phyloP scores from a whole-genome alignment of 1,140 invertebrate species.

The Vanessa tameamea region DNA sequence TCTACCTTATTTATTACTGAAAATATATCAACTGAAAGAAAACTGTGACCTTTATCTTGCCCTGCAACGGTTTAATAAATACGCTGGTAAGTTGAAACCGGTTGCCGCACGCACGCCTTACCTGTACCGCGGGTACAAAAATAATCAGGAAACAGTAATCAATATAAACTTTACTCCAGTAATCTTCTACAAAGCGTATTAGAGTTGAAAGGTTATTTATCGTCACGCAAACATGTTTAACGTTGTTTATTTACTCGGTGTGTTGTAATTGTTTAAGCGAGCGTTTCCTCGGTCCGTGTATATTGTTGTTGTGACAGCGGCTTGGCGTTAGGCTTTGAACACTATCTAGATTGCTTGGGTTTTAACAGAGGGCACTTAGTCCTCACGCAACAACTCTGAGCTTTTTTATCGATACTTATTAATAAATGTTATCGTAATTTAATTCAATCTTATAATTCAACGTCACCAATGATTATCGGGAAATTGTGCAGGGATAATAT shows the following conservation, averaged over 20 bases:
- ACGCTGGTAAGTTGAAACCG: too few species aligned
- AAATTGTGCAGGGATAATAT: too few species aligned
- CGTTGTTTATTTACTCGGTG: background rate
- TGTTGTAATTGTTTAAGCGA: background rate
- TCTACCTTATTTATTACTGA: too few species aligned
- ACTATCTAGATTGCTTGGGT: background rate
- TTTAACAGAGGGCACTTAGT: conserved; percentile 1
- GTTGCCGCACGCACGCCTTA: background rate
- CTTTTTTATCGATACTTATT: background rate
- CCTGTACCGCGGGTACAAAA: background rate
- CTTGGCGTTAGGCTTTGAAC: background rate
- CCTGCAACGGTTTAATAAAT: too few species aligned
- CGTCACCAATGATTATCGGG: too few species aligned
- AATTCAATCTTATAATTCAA: too few species aligned
- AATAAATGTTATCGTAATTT: background rate
- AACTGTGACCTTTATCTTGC: too few species aligned
- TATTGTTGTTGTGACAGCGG: background rate
- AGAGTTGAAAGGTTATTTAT: background rate
- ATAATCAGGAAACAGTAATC: background rate
- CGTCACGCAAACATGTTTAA: conserved; percentile 4
- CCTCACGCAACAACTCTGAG: background rate
- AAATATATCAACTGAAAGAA: too few species aligned
- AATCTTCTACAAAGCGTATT: background rate
- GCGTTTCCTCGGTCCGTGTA: background rate
- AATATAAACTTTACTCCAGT: background rate